Percentiles rank a stretch among this genome's conserved stretches.
phyloP scores from a whole-genome alignment of 2,797 vertebrate genomes.

The Peromyscus melanophrys region DNA sequence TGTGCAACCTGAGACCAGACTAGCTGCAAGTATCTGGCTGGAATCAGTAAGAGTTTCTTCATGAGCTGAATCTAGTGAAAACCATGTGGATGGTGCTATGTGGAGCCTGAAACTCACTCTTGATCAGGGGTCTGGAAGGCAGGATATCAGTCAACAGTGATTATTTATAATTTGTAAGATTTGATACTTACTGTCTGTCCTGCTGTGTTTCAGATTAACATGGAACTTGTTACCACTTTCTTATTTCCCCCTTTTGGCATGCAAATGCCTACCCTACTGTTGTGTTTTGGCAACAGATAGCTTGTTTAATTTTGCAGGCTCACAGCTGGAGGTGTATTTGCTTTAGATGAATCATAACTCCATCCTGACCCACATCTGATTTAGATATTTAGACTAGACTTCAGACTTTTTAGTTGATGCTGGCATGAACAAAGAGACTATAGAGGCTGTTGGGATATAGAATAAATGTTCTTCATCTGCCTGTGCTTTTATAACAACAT shows the following conservation, averaged over 20 bases:
- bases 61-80: neutral
- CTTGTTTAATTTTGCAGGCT: neutral
- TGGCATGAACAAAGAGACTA: neutral
- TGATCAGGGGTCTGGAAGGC: neutral
- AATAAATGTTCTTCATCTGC: neutral
- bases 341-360: constrained; percentile 4
- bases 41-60: neutral
- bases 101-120: neutral
- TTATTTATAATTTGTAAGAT: neutral
- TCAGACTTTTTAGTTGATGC: neutral
- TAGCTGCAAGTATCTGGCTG: neutral
- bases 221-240: neutral
- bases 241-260: neutral
- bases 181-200: neutral
- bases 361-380: neutral
- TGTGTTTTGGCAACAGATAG: constrained; percentile 28
- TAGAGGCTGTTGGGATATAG: neutral
- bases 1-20: neutral
- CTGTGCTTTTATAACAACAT: neutral
- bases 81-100: no score
- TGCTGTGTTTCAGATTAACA: neutral
- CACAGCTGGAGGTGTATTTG: constrained; percentile 23
- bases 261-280: neutral
- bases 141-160: neutral
- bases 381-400: neutral